Evolutionary conservation across 2,888 invertebrate genomes (phyloP).

Genomic region (Baccha elongata): DNA sequence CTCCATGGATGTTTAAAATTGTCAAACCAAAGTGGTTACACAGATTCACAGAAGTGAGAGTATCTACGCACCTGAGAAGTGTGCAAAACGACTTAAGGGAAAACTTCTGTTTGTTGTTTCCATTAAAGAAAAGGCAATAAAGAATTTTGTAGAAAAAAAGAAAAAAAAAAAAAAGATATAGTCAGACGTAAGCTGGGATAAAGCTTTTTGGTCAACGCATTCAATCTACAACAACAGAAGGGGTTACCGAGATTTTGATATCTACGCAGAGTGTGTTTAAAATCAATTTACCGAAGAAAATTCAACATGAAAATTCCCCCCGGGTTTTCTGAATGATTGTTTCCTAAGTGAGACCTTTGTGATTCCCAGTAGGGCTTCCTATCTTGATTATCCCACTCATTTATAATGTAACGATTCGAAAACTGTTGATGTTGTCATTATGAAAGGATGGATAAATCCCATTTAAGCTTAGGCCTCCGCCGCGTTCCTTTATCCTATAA

Average conservation of each 20-base stretch:
- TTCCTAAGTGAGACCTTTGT: constrained; percentile 41
- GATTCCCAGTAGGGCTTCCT: constrained; percentile 51
- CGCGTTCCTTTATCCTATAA: constrained; percentile 35
- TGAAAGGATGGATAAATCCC: constrained; percentile 24
- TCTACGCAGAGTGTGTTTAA: constrained; percentile 32
- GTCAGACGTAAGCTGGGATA: constrained; percentile 26
- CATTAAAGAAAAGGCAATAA: neutral
- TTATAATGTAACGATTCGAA: constrained; percentile 40
- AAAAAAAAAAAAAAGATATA: neutral
- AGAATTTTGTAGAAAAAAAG: neutral
- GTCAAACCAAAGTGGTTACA: constrained; percentile 35
- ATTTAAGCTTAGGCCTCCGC: constrained; percentile 13
- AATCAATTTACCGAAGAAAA: constrained; percentile 41
- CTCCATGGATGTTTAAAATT: constrained; percentile 20
- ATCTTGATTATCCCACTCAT: constrained; percentile 51
- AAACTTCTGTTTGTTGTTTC: neutral
- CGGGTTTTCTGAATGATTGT: constrained; percentile 28
- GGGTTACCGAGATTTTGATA: neutral
- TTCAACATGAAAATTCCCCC: constrained; percentile 25
- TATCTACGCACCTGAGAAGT: constrained; percentile 19
- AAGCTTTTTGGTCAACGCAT: constrained; percentile 22
- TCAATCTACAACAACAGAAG: constrained; percentile 4
- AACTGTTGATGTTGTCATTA: constrained; percentile 32
- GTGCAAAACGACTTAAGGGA: neutral
- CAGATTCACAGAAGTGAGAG: constrained; percentile 8